Evolutionary conservation across 2,888 invertebrate genomes (phyloP).

Genomic region (Branchellion lobata): DNA sequence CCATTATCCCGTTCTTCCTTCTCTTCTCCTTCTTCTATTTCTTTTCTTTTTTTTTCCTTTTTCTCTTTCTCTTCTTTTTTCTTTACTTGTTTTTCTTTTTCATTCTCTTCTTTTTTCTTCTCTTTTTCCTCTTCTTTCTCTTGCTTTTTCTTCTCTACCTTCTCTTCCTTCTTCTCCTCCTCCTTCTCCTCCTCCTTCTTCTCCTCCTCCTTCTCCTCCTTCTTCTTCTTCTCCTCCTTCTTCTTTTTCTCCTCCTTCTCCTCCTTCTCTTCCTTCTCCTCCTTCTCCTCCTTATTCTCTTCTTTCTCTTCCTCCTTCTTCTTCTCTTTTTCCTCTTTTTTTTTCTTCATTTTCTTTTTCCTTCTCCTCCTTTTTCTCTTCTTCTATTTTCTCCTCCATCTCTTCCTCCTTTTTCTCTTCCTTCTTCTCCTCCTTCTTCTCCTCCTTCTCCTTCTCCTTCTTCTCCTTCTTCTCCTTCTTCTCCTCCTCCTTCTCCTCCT

Average conservation of each 20-base stretch:
- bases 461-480: slow-evolving; percentile 27
- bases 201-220: background rate
- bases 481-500: slow-evolving; percentile 23
- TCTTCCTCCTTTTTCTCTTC: too few species aligned
- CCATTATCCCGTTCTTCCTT: too few species aligned
- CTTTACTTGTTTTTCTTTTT: background rate
- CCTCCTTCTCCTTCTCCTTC: background rate
- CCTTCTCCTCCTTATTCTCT: too few species aligned
- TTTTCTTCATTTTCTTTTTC: too few species aligned
- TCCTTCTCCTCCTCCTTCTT: background rate
- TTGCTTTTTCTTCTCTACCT: too few species aligned
- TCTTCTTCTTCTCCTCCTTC: background rate
- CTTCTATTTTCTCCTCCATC: too few species aligned
- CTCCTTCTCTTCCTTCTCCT: background rate
- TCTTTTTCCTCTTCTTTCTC: too few species aligned
- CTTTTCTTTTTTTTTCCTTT: too few species aligned
- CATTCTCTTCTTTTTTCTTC: too few species aligned
- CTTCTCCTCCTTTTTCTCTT: too few species aligned
- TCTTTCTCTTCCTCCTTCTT: background rate
- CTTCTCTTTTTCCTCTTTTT: background rate
- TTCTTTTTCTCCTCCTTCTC: background rate
- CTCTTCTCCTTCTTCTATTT: too few species aligned
- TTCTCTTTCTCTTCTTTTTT: too few species aligned
- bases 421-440: background rate
- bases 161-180: background rate